Evolutionary conservation across 1,140 invertebrate species (phyloP), one percentile per base, ranked within the genome.

Genomic region (Zaprionus davidi): DNA sequence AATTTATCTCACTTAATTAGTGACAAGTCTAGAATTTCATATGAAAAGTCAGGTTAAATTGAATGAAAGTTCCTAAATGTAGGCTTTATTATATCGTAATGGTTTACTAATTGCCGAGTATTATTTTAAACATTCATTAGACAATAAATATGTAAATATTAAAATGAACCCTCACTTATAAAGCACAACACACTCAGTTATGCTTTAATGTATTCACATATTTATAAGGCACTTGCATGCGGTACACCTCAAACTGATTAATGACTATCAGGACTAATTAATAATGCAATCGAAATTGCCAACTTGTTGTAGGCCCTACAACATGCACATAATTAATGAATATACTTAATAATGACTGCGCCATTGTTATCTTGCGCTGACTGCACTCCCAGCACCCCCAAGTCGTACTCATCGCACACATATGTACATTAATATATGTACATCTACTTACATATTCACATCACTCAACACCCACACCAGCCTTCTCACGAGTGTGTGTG

Each of bases 271-370:
- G 11, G 24, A 4, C 60, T 53, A 41, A 71, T 75, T 64, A 53
- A 53, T 69, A 70, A 70, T 70, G 57, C 56, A 58, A 26, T 59
- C 24, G 28, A 51, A 55, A 46, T 58, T 67, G 56, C 41, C 36
- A 56, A 26, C 20, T n/a, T 36, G 26, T 53, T 26, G n/a, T n/a
- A 17, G n/a, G n/a, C n/a, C 31, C 31, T 34, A 34, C 41, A 9
- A 46, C n/a, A 46, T 75, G 67, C 53, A 57, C 46, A 49, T 70
- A 64, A 64, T 70, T 70, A 63, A 70, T 58, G 31, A 28, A 46
- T 26, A 60, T 46, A 13, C 46, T 24, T 51, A 51, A 24, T 51
- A 51, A 13, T 51, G 17, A 11, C 46, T 13, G 20, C 6, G 41
- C 7, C 41, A 46, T 46, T 46, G 41, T 46, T 46, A 46, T 46